phyloP scores from a whole-genome alignment of 2,113 vertebrate species.

The Galemys pyrenaicus region DNA sequence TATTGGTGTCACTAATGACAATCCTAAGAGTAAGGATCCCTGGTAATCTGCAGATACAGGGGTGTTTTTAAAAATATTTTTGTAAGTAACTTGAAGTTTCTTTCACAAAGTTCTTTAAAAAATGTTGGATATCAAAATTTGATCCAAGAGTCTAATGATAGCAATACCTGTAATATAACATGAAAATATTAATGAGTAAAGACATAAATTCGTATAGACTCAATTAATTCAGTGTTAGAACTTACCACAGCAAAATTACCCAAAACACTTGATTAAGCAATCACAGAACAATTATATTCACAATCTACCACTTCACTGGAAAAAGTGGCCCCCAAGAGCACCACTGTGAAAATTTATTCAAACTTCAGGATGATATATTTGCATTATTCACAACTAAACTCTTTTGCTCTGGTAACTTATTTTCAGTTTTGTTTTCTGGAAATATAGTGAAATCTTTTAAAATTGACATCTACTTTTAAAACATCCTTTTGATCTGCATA shows the following conservation, averaged over 20 bases:
- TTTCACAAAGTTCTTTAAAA: not conserved
- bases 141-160: not conserved
- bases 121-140: not conserved
- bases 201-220: not conserved
- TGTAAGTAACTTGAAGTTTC: not conserved
- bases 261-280: not conserved
- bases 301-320: not conserved
- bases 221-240: not conserved
- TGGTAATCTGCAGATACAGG: not conserved
- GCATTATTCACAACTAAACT: not conserved
- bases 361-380: not conserved
- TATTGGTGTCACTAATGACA: not conserved
- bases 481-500: not conserved
- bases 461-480: not conserved
- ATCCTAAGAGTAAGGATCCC: not conserved
- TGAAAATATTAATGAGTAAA: not conserved
- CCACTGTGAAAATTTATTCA: not conserved
- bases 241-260: not conserved
- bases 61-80: not conserved
- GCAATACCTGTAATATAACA: not conserved
- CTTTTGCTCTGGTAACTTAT: not conserved
- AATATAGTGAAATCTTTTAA: not conserved
- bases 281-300: not conserved
- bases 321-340: not conserved
- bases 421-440: conserved; percentile 38